Evolutionary conservation across 35 echinoderm and acorn worm genomes (phyloP).

Genomic region (Hemicentrotus pulcherrimus): DNA sequence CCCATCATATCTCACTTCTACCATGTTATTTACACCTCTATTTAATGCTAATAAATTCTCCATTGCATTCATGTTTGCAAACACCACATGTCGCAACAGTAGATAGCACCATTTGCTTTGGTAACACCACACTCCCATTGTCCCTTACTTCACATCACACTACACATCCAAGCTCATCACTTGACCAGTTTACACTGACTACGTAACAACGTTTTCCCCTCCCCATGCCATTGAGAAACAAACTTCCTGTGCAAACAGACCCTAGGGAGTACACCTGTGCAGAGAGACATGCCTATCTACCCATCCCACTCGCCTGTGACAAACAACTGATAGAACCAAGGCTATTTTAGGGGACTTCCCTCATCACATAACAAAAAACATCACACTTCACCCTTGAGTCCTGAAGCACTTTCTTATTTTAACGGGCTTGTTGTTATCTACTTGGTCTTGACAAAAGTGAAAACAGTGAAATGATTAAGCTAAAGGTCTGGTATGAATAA

Average conservation of each 20-base stretch:
- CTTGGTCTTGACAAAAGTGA: background rate
- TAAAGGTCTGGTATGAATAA: too few species aligned
- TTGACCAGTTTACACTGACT: slow-evolving; percentile 11
- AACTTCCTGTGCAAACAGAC: background rate
- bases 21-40: background rate
- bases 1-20: background rate
- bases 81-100: background rate
- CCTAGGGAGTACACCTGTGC: background rate
- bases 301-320: slow-evolving; percentile 6
- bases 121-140: background rate
- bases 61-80: background rate
- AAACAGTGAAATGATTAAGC: background rate
- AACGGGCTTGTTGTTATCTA: background rate
- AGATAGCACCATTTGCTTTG: background rate
- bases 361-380: background rate
- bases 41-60: background rate
- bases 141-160: background rate
- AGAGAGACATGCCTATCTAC: background rate
- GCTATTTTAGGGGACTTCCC: background rate
- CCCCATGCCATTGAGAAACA: background rate
- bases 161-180: background rate
- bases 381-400: background rate
- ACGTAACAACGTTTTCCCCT: background rate
- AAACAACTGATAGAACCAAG: background rate
- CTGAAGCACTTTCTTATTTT: background rate